phyloP scores from a whole-genome alignment of 2,797 vertebrate species.

The Novumbra hubbsi region DNA sequence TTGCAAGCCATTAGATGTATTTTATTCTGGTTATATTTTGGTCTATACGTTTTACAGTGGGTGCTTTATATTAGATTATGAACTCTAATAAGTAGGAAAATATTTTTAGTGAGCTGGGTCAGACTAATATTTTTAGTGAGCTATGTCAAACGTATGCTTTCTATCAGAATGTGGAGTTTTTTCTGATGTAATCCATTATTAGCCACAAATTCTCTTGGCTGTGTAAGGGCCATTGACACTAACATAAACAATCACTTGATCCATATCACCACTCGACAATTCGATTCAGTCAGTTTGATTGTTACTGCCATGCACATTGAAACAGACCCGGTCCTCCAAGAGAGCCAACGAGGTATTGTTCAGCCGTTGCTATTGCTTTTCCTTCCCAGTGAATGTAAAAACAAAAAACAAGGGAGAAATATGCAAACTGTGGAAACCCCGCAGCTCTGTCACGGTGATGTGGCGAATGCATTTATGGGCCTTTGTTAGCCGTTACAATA shows the following conservation, averaged over 20 bases:
- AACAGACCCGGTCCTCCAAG: background rate
- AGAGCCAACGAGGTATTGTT: background rate
- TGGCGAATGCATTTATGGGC: slow-evolving; percentile 16
- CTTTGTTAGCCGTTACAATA: slow-evolving; percentile 39
- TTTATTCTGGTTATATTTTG: too few species aligned
- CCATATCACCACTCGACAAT: too few species aligned
- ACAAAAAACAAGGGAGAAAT: background rate
- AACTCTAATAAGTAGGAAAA: too few species aligned
- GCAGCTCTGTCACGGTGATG: slow-evolving; percentile 16
- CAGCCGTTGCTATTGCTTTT: background rate
- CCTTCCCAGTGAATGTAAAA: background rate
- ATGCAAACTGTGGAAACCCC: background rate
- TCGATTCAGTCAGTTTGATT: too few species aligned
- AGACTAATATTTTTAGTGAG: too few species aligned
- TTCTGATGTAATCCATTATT: too few species aligned
- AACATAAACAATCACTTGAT: too few species aligned
- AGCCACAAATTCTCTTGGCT: too few species aligned
- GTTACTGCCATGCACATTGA: background rate
- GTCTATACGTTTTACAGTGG: background rate
- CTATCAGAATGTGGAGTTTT: too few species aligned
- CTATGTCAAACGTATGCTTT: too few species aligned
- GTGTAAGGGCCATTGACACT: too few species aligned
- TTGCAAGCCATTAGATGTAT: background rate
- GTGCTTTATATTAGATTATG: background rate
- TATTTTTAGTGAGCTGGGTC: too few species aligned